Evolutionary conservation across 1,140 invertebrate species (phyloP).

Genomic region (Meteorus sp.): DNA sequence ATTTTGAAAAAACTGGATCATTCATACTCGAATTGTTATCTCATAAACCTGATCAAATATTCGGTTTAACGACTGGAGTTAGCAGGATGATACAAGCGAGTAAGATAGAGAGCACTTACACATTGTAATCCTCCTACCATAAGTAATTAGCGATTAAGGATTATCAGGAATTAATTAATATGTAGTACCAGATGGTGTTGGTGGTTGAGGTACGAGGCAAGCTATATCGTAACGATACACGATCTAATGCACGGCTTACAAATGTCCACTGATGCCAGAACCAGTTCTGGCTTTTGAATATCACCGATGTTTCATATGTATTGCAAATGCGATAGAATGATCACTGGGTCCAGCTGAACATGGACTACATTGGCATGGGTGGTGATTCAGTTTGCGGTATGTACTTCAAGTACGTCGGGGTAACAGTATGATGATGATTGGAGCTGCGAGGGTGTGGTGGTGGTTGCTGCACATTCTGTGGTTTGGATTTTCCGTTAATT

Average conservation of each 20-base stretch:
- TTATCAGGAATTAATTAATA: slow-evolving; percentile 55
- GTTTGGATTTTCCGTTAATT: slow-evolving; percentile 25
- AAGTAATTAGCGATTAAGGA: slow-evolving; percentile 55
- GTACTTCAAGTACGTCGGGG: slow-evolving; percentile 33
- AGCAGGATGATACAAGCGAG: too few species aligned
- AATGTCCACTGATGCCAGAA: slow-evolving; percentile 27
- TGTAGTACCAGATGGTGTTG: slow-evolving; percentile 34
- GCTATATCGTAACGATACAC: slow-evolving; percentile 44
- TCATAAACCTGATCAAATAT: too few species aligned
- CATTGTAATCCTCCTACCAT: slow-evolving; percentile 17
- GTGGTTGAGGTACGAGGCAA: slow-evolving; percentile 25
- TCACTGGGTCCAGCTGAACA: slow-evolving; percentile 43
- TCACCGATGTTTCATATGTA: neutral
- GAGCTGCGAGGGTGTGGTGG: neutral
- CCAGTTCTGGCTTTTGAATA: slow-evolving; percentile 7
- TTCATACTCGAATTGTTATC: too few species aligned
- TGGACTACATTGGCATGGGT: slow-evolving; percentile 38
- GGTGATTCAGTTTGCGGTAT: slow-evolving; percentile 47
- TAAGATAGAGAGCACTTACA: too few species aligned
- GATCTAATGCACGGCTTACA: slow-evolving; percentile 32
- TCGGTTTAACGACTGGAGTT: too few species aligned
- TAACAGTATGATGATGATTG: neutral
- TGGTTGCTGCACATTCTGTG: slow-evolving; percentile 10
- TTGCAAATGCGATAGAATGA: slow-evolving; percentile 26
- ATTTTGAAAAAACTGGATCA: too few species aligned